Evolutionary conservation across 1,140 invertebrate species (phyloP), one percentile per base, ranked within the genome.

Genomic region (Drosophila sp.): DNA sequence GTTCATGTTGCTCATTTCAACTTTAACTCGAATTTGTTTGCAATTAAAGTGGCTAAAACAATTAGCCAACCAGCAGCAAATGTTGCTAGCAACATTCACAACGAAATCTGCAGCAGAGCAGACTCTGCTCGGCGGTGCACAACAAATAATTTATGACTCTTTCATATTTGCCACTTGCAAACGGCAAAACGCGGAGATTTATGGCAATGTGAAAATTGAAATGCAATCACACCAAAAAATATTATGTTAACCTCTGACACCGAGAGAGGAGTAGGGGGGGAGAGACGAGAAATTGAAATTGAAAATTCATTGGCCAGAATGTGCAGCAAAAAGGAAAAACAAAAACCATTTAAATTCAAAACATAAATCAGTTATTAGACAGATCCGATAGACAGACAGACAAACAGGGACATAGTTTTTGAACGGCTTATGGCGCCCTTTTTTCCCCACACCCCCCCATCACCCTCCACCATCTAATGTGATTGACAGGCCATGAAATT

Each of bases 201-300:
- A 87, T 82, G 74, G 76, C 72, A 79, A 70, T 70, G 66, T 72
- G 83, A 78, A 61, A 86, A 86, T 86, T 86, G 82, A 86, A 87
- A 83, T 87, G 83, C 82, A 87, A 86, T 89, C 84, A 77, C 25
- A 50, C 44, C 44, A 50, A 75, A 89, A 89, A 86, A 86, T 89
- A 86, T 83, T 83, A 87, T 87, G 81, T 72, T 85, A 86, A 85
- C 81, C 81, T 86, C 69, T 85, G 82, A 85, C 84, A 80, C 54
- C 3, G 70, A 65, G 25, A 50, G 27, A 17, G 2, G 7, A 2
- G 0, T 4, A 25, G 7, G 8, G 5, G 25, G 44, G 10, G 23
- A 47, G 2, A 47, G 0, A 50, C 1, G 44, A 10, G 10, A 50
- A 50, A 27, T 25, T 10, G 8, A 50, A 50, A 50, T 50, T 50